Evolutionary conservation across 2,113 vertebrate species (phyloP).

Genomic region (Myotis brandtii): DNA sequence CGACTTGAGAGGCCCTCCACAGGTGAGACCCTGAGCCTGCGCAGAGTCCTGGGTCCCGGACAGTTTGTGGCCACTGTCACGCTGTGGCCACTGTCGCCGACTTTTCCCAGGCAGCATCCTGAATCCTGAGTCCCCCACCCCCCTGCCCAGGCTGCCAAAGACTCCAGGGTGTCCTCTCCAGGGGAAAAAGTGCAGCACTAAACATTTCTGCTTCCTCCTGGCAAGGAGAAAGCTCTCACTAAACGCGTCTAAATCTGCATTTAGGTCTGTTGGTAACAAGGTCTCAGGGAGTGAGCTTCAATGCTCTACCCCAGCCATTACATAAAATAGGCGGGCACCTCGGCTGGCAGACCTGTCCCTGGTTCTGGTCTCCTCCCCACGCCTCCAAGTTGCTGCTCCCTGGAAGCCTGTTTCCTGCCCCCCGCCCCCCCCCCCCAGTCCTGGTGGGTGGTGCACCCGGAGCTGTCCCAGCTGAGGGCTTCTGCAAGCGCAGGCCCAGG

Average conservation of each 20-base stretch:
- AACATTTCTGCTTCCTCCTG: neutral
- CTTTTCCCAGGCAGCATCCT: neutral
- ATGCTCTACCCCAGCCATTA: neutral
- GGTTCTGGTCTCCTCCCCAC: neutral
- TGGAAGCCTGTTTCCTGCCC: too few species aligned
- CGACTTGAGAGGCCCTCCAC: accelerated
- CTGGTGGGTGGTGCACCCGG: accelerated
- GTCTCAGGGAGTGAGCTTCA: neutral
- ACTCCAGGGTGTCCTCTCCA: neutral
- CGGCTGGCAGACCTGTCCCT: neutral
- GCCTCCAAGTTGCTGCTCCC: neutral
- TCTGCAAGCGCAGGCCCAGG: neutral
- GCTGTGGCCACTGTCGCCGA: accelerated
- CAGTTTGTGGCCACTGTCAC: too few species aligned
- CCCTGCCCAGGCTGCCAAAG: neutral
- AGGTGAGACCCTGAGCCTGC: neutral
- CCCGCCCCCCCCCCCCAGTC: too few species aligned
- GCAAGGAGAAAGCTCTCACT: neutral
- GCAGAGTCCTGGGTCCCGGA: too few species aligned
- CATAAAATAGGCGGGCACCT: neutral
- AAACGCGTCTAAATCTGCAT: neutral
- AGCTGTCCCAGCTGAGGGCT: neutral
- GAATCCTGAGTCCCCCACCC: neutral
- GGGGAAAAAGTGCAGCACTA: too few species aligned
- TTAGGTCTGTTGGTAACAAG: accelerated